Base-by-base conservation (phyloP, 2,797 vertebrate species). In the Poeciliopsis gracilis region DNA sequence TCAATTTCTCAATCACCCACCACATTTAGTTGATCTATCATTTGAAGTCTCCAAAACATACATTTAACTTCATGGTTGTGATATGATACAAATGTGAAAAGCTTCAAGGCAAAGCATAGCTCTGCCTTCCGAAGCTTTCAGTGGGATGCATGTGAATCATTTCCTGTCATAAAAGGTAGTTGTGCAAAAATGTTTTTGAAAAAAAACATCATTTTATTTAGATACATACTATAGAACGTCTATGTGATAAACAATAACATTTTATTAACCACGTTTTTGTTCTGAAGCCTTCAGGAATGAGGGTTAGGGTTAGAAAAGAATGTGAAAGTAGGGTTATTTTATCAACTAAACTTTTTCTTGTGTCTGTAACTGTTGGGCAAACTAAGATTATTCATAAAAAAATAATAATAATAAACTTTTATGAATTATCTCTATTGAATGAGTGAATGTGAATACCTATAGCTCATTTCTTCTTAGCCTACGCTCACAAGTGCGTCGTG, bases 401-500 rank as follows among this genome's bases (percentile, higher is more conserved):
- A 41, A 11, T n/a, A n/a, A n/a, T n/a, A n/a, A n/a, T n/a, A n/a
- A n/a, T n/a, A n/a, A 69, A 36, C 66, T 45, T 5, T n/a, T n/a
- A 25, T 10, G 49, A 51, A 51, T 51, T 51, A 51, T 51, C 20
- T 63, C 51, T 43, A 49, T 5, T 57, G 71, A 77, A 23, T 16
- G 66, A 78, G 73, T 41, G 63, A 73, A 43, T 70, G 57, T 38
- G 73, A 77, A 83, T 73, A 67, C 36, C 43, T 55, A 74, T 23
- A n/a, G 57, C n/a, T 30, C 23, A 41, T 85, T 43, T 81, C 25
- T 77, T 33, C 11, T 70, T 46, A 20, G 77, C 71, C 73, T 16
- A 3, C n/a, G 46, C 77, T 81, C 78, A 67, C 79, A 83, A 57
- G 53, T 28, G 6, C 76, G 11, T 72, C 77, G 53, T 81, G 73